These are phyloP conservation scores for Bombus turneri DNA, from an alignment of 1,140 invertebrate genomes.

Conservation along the genomic window DNA sequence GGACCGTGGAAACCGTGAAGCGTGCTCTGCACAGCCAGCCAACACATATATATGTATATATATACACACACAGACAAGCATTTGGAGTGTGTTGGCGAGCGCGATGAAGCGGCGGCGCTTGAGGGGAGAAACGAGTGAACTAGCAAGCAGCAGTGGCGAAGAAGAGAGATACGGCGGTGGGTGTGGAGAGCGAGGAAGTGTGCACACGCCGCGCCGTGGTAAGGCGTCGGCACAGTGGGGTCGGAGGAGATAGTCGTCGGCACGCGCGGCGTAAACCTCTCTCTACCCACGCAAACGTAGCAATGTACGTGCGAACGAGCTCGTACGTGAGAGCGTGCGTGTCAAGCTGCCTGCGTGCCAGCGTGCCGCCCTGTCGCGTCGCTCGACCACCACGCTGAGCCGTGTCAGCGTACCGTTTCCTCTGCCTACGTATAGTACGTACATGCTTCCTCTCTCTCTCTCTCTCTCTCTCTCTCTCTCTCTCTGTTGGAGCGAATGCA, in stretches of 20 bases:
- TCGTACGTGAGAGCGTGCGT: conserved; percentile 46
- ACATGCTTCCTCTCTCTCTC: not conserved
- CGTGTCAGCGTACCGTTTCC: conserved; percentile 41
- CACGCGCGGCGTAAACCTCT: conserved; percentile 80
- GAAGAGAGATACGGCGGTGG: conserved; percentile 13
- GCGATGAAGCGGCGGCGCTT: conserved; percentile 32
- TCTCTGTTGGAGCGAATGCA: not conserved
- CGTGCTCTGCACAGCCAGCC: not conserved
- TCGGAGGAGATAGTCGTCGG: conserved; percentile 69
- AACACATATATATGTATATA: not conserved
- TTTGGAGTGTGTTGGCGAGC: conserved; percentile 14
- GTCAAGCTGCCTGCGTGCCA: conserved; percentile 41
- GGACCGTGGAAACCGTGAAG: conserved; percentile 28
- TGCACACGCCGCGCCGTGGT: conserved; percentile 49
- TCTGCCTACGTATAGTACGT: conserved; percentile 8
- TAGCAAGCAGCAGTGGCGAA: not conserved
- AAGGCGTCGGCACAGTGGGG: conserved; percentile 55
- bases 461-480: too few relatives aligned
- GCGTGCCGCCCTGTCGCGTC: conserved; percentile 18
- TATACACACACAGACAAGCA: too few relatives aligned
- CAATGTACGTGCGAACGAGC: conserved; percentile 50
- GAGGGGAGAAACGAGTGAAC: conserved; percentile 19
- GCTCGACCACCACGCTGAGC: conserved; percentile 2
- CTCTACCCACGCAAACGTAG: conserved; percentile 69
- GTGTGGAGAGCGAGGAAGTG: conserved; percentile 45